Conservation (phyloP, 2,888 invertebrate genomes). For the Phalera bucephala region DNA sequence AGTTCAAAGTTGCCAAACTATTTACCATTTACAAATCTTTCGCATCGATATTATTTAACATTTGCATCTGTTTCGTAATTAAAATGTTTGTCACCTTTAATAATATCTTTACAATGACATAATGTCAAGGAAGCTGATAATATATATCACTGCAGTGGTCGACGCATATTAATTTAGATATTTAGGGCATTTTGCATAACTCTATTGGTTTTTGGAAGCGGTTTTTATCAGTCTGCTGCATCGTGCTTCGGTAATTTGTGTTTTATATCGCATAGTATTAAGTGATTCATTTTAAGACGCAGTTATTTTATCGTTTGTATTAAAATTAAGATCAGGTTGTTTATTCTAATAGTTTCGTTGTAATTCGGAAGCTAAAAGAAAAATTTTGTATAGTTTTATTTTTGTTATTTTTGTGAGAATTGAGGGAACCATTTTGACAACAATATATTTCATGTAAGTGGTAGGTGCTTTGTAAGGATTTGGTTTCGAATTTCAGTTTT, state of each 20-base stretch:
- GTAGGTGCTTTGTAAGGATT: too few relatives aligned
- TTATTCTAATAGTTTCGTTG: too few relatives aligned
- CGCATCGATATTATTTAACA: not conserved
- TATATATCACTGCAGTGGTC: not conserved
- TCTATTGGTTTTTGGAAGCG: not conserved
- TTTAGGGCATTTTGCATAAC: not conserved
- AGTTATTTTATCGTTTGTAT: not conserved
- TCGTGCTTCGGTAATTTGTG: not conserved
- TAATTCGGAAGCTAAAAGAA: too few relatives aligned
- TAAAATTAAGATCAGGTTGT: not conserved
- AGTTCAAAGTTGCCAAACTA: not conserved
- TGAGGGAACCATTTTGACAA: too few relatives aligned
- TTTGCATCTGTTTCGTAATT: not conserved
- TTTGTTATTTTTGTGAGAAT: too few relatives aligned
- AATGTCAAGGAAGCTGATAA: conserved; percentile 1
- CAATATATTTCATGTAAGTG: too few relatives aligned
- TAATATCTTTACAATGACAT: too few relatives aligned
- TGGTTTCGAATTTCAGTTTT: too few relatives aligned
- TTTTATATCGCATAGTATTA: not conserved
- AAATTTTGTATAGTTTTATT: too few relatives aligned
- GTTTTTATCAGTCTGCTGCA: not conserved
- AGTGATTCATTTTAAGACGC: too few relatives aligned
- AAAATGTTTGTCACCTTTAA: not conserved
- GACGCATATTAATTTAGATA: not conserved
- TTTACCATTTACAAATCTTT: not conserved